These are phyloP conservation scores for Aptenodytes forsteri DNA, from an alignment of 2,113 vertebrate genomes.

Conservation along the genomic window DNA sequence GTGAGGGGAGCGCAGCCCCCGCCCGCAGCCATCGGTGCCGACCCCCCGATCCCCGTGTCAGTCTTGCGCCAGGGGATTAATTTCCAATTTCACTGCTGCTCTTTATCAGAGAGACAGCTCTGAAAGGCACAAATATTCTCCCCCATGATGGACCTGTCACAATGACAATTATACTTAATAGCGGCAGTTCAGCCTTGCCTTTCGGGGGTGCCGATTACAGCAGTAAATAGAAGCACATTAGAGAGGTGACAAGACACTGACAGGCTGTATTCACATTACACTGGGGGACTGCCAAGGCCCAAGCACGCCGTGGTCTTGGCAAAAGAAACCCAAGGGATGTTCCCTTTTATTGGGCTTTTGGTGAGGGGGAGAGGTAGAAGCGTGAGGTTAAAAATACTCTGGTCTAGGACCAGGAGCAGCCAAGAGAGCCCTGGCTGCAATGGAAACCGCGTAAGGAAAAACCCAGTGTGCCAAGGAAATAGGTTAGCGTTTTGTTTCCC, in stretches of 20 bases:
- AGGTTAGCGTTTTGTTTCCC: not conserved
- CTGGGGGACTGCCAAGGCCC: not conserved
- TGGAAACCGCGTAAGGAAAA: not conserved
- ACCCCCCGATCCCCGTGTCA: not conserved
- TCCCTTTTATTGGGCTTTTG: not conserved
- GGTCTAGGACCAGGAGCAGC: not conserved
- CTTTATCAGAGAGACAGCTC: not conserved
- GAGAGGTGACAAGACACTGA: not conserved
- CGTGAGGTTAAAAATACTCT: not conserved
- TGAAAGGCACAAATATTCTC: not conserved
- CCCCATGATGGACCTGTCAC: not conserved
- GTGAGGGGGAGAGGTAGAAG: not conserved
- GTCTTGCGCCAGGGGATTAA: not conserved
- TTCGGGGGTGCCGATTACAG: not conserved
- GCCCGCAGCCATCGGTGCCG: not conserved
- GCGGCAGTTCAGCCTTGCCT: not conserved
- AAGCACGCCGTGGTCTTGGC: fast-evolving
- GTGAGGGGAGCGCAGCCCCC: not conserved
- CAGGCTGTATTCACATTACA: not conserved
- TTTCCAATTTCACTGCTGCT: not conserved
- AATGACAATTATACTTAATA: not conserved
- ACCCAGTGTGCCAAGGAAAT: fast-evolving
- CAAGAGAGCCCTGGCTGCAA: not conserved
- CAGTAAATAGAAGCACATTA: not conserved
- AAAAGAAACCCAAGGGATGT: not conserved